Conservation (phyloP, 2,113 vertebrate species). For the Condylura cristata region DNA sequence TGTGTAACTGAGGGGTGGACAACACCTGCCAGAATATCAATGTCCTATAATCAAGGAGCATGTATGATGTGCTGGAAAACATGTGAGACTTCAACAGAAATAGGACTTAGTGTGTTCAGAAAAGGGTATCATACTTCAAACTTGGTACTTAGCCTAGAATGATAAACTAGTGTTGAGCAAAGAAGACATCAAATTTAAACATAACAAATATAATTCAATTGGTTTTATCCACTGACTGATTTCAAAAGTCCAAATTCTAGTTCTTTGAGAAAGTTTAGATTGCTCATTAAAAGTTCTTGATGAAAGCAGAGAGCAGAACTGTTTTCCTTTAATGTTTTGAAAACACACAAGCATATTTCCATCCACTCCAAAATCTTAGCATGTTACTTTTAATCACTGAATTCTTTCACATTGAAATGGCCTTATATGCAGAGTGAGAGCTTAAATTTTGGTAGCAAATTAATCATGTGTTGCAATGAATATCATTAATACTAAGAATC, state of each 20-base stretch:
- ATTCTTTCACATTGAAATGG: constrained; percentile 31
- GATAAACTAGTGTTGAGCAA: constrained; percentile 29
- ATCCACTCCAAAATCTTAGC: neutral
- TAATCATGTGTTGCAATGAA: constrained; percentile 57
- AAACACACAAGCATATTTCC: neutral
- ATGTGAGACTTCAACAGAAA: neutral
- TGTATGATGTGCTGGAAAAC: neutral
- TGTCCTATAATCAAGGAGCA: neutral
- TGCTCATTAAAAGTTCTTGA: neutral
- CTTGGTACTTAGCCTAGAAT: neutral
- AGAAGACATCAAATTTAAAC: neutral
- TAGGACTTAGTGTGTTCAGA: neutral
- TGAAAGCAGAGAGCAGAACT: neutral
- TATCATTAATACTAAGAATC: constrained; percentile 62
- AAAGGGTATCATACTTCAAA: neutral
- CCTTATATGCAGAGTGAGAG: neutral
- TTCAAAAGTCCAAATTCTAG: constrained; percentile 30
- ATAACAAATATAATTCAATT: constrained; percentile 34
- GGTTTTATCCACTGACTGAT: constrained; percentile 34
- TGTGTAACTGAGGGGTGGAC: neutral
- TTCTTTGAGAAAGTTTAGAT: neutral
- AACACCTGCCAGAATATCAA: neutral
- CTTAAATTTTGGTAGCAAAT: constrained; percentile 40
- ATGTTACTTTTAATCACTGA: constrained; percentile 32
- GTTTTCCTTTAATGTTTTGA: neutral